Evolutionary conservation across 1,140 invertebrate genomes (phyloP).

Genomic region (Olivierus martensii): DNA sequence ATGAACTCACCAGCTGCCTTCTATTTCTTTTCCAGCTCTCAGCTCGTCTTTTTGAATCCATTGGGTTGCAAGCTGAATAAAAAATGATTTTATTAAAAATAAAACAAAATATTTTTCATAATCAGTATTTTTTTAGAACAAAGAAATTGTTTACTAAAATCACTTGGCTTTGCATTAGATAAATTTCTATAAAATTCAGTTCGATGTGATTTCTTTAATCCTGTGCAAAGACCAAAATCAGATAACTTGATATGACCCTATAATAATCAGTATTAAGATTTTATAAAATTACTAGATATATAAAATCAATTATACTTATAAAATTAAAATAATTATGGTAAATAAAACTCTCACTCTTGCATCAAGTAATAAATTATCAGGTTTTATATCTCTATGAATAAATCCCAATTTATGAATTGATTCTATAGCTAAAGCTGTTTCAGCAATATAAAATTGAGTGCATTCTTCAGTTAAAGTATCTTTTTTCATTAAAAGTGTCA

Average conservation of each 20-base stretch:
- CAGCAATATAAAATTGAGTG: slow-evolving; percentile 97
- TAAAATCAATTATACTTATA: too few species aligned
- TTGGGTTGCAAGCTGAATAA: slow-evolving; percentile 46
- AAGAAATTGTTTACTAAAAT: slow-evolving; percentile 58
- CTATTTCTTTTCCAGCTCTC: slow-evolving; percentile 97
- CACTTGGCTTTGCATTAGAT: slow-evolving; percentile 85
- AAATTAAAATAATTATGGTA: too few species aligned
- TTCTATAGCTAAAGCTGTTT: slow-evolving; percentile 95
- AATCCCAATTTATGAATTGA: slow-evolving; percentile 98
- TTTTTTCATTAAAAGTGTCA: slow-evolving; percentile 99
- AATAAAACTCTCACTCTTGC: slow-evolving; percentile 37
- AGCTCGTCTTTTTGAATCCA: slow-evolving; percentile 89
- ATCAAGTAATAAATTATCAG: slow-evolving; percentile 94
- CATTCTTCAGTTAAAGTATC: slow-evolving; percentile 96
- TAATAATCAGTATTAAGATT: slow-evolving; percentile 9
- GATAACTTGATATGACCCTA: slow-evolving; percentile 94
- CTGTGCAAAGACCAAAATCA: slow-evolving; percentile 97
- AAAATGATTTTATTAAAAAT: slow-evolving; percentile 75
- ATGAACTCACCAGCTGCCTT: slow-evolving; percentile 63
- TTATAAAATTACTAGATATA: too few species aligned
- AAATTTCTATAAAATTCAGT: slow-evolving; percentile 99
- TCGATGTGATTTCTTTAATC: slow-evolving; percentile 95
- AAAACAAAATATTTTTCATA: too few species aligned
- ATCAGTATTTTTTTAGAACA: too few species aligned
- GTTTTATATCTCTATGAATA: slow-evolving; percentile 99